phyloP scores from a whole-genome alignment of 1,140 invertebrate species.

The Geopemphigus sp. region DNA sequence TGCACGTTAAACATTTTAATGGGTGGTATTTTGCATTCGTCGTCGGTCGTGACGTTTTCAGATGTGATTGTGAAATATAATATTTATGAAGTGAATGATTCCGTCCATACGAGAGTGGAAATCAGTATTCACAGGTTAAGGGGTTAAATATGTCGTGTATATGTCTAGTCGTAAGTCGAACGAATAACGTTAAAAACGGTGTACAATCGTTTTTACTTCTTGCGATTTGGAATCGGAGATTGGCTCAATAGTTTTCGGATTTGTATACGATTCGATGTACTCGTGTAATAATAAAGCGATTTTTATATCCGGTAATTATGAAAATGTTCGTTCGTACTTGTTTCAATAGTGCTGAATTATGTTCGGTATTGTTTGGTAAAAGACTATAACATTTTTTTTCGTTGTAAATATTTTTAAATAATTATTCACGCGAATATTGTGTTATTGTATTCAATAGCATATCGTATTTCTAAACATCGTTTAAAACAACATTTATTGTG shows the following conservation, averaged over 20 bases:
- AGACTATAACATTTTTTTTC: no score
- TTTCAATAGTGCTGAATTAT: no score
- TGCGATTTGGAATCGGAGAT: conserved; percentile 8
- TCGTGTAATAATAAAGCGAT: not conserved
- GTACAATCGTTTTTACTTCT: conserved; percentile 37
- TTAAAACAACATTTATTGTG: no score
- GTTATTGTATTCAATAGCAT: not conserved
- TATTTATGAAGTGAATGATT: conserved; percentile 1
- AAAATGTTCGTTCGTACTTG: no score
- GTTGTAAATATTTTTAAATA: no score
- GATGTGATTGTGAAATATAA: conserved; percentile 10
- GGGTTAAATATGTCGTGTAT: conserved; percentile 20
- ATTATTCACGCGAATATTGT: no score
- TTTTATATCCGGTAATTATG: no score
- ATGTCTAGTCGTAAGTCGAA: conserved; percentile 2
- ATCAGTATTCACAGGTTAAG: not conserved
- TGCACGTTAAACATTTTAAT: not conserved
- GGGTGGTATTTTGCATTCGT: not conserved
- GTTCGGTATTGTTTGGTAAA: no score
- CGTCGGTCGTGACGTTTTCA: not conserved
- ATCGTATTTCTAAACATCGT: no score
- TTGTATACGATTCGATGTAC: not conserved
- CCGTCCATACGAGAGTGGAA: not conserved
- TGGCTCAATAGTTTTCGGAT: not conserved
- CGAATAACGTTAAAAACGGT: conserved; percentile 13